Conservation (phyloP, 2,888 invertebrate genomes). For the Spilosoma lubricipeda region DNA sequence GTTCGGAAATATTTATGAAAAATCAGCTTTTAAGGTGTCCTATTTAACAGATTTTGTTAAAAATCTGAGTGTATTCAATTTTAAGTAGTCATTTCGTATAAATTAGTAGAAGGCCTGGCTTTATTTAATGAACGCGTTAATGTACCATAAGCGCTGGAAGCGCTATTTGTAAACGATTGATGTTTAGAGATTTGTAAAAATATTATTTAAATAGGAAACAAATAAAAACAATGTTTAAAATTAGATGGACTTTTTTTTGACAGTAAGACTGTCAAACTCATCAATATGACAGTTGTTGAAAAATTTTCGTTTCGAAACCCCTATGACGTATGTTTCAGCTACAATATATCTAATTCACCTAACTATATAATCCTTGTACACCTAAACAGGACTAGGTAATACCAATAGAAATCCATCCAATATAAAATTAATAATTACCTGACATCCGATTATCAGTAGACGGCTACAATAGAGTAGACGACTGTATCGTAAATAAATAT, state of each 20-base stretch:
- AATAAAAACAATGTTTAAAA: slow-evolving; percentile 53
- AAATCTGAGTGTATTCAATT: slow-evolving; percentile 22
- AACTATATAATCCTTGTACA: too few relatives aligned
- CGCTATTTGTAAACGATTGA: slow-evolving; percentile 69
- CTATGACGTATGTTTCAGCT: too few relatives aligned
- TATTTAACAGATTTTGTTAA: background rate
- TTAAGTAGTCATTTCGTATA: slow-evolving; percentile 42
- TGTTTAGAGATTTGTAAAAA: slow-evolving; percentile 73
- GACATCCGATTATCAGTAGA: too few relatives aligned
- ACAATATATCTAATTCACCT: too few relatives aligned
- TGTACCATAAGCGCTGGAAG: slow-evolving; percentile 56
- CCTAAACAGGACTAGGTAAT: too few relatives aligned
- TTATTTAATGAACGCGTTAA: slow-evolving; percentile 47
- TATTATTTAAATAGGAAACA: slow-evolving; percentile 65
- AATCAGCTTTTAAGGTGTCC: slow-evolving; percentile 24
- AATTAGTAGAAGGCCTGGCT: slow-evolving; percentile 53
- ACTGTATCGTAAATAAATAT: too few relatives aligned
- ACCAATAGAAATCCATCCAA: too few relatives aligned
- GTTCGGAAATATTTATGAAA: slow-evolving; percentile 33
- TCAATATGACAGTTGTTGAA: background rate
- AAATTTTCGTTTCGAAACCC: background rate
- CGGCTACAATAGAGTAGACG: too few relatives aligned
- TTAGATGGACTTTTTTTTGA: slow-evolving; percentile 27
- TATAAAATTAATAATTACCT: too few relatives aligned
- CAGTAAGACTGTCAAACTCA: background rate